Evolutionary conservation across 2,888 invertebrate species (phyloP), one percentile per base, ranked within the genome.

Genomic region (Cephus spinipes): DNA sequence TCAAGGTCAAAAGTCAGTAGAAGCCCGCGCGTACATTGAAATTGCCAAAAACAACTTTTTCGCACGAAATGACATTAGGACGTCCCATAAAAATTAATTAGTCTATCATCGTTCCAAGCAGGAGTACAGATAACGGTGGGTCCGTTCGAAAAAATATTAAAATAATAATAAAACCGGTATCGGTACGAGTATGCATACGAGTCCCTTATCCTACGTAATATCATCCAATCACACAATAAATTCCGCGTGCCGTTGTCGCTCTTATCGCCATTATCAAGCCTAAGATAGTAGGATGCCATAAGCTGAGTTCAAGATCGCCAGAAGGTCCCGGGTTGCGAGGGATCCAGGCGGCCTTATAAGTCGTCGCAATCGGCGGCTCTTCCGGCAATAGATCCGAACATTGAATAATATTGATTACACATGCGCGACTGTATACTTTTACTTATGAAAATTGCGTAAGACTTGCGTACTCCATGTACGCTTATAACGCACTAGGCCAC

Each of bases 361-460:
- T 9, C 9, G 9, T 55, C 55, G 23, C 55, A 55, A 68, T 15
- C 40, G 69, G 30, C 31, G 74, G 68, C 36, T 73, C 69, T 30
- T 30, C n/a, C 74, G 68, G 34, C 30, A 31, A 23, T 31, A 68
- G 30, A 75, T 81, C 73, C 73, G 73, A 76, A 76, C 69, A 74
- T 74, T 76, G 34, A 73, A 73, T 73, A 79, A 80, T 76, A 74
- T 79, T n/a, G n/a, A 30, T 76, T 78, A 77, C 73, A 74, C 78
- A 79, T 81, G 75, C 76, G 1, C 23, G 55, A 55, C 23, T 55
- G 55, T 55, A 55, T 55, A 55, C 55, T 55, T 55, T 55, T 55
- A 55, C 9, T 55, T 55, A 23, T 1, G 23, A 79, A 69, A 83
- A 81, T 84, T 83, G 80, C 79, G 79, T 79, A 81, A 84, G 78